phyloP scores from a whole-genome alignment of 2,888 invertebrate genomes.

The Sesia apiformis region DNA sequence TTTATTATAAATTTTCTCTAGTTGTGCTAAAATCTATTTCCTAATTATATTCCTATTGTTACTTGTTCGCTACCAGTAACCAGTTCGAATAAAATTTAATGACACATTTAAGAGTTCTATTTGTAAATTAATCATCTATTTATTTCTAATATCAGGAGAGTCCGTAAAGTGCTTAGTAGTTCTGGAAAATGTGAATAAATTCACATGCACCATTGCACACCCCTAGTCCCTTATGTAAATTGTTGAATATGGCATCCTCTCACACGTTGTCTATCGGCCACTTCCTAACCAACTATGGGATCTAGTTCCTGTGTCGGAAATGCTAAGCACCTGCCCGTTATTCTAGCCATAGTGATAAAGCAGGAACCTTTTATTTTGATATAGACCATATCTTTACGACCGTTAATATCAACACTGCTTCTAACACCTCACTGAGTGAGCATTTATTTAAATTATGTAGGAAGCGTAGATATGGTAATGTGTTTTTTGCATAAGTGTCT shows the following conservation, averaged over 20 bases:
- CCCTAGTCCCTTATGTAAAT: neutral
- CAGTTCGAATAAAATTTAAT: too few species aligned
- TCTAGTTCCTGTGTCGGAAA: neutral
- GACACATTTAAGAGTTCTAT: too few species aligned
- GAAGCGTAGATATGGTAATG: slow-evolving; percentile 19
- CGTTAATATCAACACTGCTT: slow-evolving; percentile 9
- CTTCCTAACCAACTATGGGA: neutral
- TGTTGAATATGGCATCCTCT: neutral
- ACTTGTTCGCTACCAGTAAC: too few species aligned
- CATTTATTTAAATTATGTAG: slow-evolving; percentile 15
- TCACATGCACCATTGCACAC: neutral
- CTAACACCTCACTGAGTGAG: slow-evolving; percentile 10
- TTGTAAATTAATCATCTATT: too few species aligned
- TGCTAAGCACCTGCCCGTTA: neutral
- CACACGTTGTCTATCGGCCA: neutral
- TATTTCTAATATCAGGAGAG: too few species aligned
- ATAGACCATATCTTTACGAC: slow-evolving; percentile 2
- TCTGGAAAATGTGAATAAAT: too few species aligned
- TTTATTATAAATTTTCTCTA: too few species aligned
- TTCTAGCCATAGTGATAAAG: neutral
- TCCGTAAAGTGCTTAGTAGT: too few species aligned
- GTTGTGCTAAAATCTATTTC: too few species aligned
- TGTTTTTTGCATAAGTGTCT: slow-evolving; percentile 18
- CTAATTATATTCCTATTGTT: too few species aligned
- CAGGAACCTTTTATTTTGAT: neutral